Conservation (phyloP, 30 jellyfish, hydroid and myxozoan species). For the Sanderia malayensis region DNA sequence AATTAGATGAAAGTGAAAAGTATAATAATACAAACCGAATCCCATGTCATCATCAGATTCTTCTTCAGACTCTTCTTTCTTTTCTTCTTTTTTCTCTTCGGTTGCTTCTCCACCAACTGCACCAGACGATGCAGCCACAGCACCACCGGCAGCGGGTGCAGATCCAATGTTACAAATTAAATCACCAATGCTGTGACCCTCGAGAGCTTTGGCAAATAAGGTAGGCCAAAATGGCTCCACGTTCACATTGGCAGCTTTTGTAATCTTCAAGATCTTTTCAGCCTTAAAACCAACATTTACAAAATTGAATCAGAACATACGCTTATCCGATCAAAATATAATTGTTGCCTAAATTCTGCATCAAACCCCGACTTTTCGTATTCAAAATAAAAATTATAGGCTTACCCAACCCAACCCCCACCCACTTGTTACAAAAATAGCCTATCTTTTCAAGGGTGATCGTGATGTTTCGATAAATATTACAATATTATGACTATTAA, state of each 20-base stretch:
- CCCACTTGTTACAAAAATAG: too few relatives aligned
- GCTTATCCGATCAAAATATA: too few relatives aligned
- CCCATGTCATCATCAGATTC: conserved; percentile 99
- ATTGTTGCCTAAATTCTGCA: too few relatives aligned
- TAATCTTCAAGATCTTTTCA: conserved; percentile 67
- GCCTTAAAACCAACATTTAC: too few relatives aligned
- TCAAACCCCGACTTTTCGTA: too few relatives aligned
- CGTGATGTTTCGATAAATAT: too few relatives aligned
- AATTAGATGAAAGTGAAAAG: background rate
- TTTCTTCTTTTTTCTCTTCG: conserved; percentile 76
- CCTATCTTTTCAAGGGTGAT: too few relatives aligned
- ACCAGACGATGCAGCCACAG: conserved; percentile 58
- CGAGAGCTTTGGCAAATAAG: conserved; percentile 92
- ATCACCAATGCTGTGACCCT: conserved; percentile 89
- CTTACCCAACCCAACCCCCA: too few relatives aligned
- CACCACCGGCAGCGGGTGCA: conserved; percentile 91
- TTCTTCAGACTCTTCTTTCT: conserved; percentile 72
- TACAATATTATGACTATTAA: too few relatives aligned
- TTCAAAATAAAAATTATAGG: too few relatives aligned
- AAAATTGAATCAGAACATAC: too few relatives aligned
- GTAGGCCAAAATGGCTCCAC: conserved; percentile 98
- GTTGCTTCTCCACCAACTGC: conserved; percentile 58
- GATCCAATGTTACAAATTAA: conserved; percentile 92
- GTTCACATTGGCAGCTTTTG: conserved; percentile 65
- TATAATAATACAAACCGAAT: conserved; percentile 72